Conservation (phyloP, 2,888 invertebrate genomes). For the Heliconius charithonia region DNA sequence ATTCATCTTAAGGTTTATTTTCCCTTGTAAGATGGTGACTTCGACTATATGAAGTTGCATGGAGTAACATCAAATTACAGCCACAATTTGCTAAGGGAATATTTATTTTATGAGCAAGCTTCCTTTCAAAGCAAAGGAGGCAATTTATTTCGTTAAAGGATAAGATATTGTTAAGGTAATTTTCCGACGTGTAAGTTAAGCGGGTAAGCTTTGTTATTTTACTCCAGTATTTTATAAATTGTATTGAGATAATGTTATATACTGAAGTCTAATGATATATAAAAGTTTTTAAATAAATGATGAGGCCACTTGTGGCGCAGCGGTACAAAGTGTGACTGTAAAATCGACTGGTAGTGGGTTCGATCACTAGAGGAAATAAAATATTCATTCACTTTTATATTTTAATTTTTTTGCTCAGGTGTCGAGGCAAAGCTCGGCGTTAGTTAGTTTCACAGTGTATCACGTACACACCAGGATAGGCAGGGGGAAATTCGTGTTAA, state of each 20-base stretch:
- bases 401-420: no score
- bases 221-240: not conserved
- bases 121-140: constrained; percentile 21
- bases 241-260: not conserved
- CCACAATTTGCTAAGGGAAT: constrained; percentile 28
- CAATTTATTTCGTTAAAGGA: constrained; percentile 27
- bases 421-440: no score
- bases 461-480: no score
- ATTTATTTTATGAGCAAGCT: constrained; percentile 28
- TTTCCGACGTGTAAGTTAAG: constrained; percentile 15
- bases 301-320: no score
- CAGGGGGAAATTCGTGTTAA: no score
- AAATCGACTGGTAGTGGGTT: no score
- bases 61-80: constrained; percentile 31
- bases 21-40: not conserved
- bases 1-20: not conserved
- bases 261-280: not conserved
- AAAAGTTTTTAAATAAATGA: not conserved
- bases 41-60: constrained; percentile 26
- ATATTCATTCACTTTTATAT: no score
- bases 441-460: no score
- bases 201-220: not conserved
- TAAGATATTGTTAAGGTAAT: constrained; percentile 25
- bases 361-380: no score
- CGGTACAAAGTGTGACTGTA: no score